Base-by-base conservation (phyloP, 1,140 invertebrate genomes). In the Amyelois transitella region DNA sequence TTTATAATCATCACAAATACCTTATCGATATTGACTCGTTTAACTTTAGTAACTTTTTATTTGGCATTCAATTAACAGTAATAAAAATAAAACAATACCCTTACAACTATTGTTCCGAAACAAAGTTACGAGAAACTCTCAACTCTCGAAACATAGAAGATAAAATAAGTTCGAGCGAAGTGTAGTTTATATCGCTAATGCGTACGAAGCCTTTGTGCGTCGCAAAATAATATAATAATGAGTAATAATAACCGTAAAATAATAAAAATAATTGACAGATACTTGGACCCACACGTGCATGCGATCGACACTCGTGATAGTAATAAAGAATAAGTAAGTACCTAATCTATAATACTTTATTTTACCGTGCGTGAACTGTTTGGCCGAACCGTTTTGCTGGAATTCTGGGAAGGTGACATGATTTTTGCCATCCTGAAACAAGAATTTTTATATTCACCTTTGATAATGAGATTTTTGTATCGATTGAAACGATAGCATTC, bases 361-460 rank as follows among this genome's bases (percentile, higher is more conserved):
- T 91, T 92, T 92, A 95, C 94, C 94, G 91, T 95, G 92, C 75
- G 94, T 92, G 89, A 96, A 94, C 86, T 95, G 92, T 89, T 95
- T 95, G 18, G 93, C 94, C 68, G 93, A 93, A 74, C 94, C 94
- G 72, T 96, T 96, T 89, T 95, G 94, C 86, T 95, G 94, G 75
- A 95, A 94, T 88, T 95, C 94, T 12, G 94, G 94, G 87, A 96
- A 96, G 81, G 94, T 95, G 47, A 96, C 94, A 86, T 95, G 94
- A 83, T 95, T 95, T 88, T 95, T 95, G 53, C 94, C 94, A 81
- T 94, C 92, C 93, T 94, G 80, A 54, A 90, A 89, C 60, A 76
- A 50, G 50, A 72, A 62, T 25, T 24, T 45, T 38, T 14, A 14
- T 14, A 5, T 28, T 28, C 12, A 28, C 25, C 25, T 24, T 24